These are phyloP conservation scores for Saimiri boliviensis DNA, from an alignment of 2,113 vertebrate species.

Conservation along the genomic window DNA sequence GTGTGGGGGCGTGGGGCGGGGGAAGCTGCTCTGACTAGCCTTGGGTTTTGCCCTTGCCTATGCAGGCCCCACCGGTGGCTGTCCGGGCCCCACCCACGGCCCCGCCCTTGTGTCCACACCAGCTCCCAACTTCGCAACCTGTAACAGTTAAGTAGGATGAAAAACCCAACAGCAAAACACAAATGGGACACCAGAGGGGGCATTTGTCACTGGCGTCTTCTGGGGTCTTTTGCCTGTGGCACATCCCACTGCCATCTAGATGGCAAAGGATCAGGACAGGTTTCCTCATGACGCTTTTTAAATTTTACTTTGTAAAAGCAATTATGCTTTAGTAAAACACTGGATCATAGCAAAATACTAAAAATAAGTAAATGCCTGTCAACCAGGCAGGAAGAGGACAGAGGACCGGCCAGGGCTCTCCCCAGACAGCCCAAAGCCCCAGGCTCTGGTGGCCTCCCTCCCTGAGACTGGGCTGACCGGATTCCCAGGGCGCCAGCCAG, in stretches of 20 bases:
- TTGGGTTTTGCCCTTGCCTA: too few relatives aligned
- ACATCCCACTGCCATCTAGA: rapidly evolving
- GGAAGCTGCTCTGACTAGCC: background rate
- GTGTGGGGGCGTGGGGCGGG: rapidly evolving
- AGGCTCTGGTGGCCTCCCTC: background rate
- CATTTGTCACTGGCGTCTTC: background rate
- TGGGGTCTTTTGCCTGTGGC: background rate
- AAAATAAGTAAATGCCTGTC: background rate
- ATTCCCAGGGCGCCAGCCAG: background rate
- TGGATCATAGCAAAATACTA: background rate
- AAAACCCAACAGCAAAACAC: background rate
- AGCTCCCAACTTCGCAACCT: background rate
- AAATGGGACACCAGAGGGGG: background rate
- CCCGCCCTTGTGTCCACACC: too few relatives aligned
- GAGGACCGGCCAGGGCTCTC: too few relatives aligned
- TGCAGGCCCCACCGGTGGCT: background rate
- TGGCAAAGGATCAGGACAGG: background rate
- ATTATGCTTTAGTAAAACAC: background rate
- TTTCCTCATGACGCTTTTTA: background rate
- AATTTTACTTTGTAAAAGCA: background rate
- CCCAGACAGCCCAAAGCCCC: background rate
- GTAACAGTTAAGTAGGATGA: background rate
- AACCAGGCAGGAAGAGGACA: background rate
- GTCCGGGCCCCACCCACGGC: background rate
- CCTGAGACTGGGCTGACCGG: background rate